phyloP scores from a whole-genome alignment of 1,140 invertebrate species.

The Diorhabda carinulata region DNA sequence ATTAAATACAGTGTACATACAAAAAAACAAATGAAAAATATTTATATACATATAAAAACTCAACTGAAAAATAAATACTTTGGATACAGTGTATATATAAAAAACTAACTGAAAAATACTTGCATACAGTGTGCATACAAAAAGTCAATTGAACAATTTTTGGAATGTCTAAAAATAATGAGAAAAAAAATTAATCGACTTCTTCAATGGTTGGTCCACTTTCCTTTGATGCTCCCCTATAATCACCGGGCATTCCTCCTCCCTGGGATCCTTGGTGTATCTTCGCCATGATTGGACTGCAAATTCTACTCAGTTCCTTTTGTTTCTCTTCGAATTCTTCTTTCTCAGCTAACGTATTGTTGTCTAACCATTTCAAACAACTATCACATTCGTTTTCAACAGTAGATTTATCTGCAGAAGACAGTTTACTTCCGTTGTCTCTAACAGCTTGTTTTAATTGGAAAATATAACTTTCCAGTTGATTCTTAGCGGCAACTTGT shows the following conservation, averaged over 20 bases:
- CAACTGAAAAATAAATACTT: not conserved
- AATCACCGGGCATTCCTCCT: constrained; percentile 45
- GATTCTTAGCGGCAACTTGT: constrained; percentile 56
- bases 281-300: constrained; percentile 50
- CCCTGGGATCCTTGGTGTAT: constrained; percentile 49
- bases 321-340: constrained; percentile 33
- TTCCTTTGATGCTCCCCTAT: constrained; percentile 43
- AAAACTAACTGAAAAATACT: too few relatives aligned
- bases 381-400: constrained; percentile 50
- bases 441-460: constrained; percentile 60
- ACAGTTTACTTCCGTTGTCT: constrained; percentile 51
- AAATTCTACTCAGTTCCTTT: constrained; percentile 48
- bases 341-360: constrained; percentile 51
- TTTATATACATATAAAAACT: not conserved
- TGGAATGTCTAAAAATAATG: not conserved
- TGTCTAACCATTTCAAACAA: constrained; percentile 54
- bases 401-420: constrained; percentile 42
- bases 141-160: too few relatives aligned
- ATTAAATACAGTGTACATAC: too few relatives aligned
- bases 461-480: constrained; percentile 69
- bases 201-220: constrained; percentile 64
- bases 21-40: too few relatives aligned
- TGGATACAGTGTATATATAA: not conserved
- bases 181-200: constrained; percentile 57
- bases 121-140: too few relatives aligned